Percentiles rank a stretch among this genome's conserved stretches.
phyloP scores from a whole-genome alignment of 92 coral and sea anemone species.

The Metridium senile region DNA sequence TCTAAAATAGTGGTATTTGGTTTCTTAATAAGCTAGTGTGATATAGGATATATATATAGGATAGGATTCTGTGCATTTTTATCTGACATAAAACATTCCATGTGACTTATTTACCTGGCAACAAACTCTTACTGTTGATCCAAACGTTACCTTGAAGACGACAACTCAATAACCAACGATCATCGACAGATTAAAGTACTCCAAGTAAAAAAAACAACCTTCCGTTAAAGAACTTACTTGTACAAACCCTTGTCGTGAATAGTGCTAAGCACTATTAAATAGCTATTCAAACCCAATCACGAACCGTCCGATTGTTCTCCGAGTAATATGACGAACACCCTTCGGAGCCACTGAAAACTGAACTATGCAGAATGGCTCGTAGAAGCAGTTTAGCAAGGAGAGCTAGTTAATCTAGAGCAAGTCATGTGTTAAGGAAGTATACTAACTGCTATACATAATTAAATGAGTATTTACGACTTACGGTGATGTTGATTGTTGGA shows the following conservation, averaged over 20 bases:
- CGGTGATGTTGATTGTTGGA: background rate
- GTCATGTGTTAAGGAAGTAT: no score
- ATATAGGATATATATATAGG: no score
- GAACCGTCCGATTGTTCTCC: background rate
- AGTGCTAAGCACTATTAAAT: slow-evolving; percentile 3
- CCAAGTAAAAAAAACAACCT: background rate
- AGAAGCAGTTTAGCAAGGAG: background rate
- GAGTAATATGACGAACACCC: background rate
- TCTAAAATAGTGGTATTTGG: slow-evolving; percentile 7
- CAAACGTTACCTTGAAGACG: background rate
- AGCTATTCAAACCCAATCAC: slow-evolving; percentile 5
- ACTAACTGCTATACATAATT: background rate
- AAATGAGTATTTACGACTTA: background rate
- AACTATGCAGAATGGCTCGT: background rate
- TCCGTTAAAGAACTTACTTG: slow-evolving; percentile 18
- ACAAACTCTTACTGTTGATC: background rate
- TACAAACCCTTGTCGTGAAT: background rate
- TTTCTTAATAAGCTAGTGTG: background rate
- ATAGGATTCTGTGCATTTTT: background rate
- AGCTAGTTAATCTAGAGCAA: background rate
- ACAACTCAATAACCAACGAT: background rate
- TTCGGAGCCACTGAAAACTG: background rate
- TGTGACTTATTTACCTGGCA: background rate
- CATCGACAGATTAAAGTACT: slow-evolving; percentile 12
- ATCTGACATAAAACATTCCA: background rate